Conservation (phyloP, 2,888 invertebrate species). For the Rhingia campestris region DNA sequence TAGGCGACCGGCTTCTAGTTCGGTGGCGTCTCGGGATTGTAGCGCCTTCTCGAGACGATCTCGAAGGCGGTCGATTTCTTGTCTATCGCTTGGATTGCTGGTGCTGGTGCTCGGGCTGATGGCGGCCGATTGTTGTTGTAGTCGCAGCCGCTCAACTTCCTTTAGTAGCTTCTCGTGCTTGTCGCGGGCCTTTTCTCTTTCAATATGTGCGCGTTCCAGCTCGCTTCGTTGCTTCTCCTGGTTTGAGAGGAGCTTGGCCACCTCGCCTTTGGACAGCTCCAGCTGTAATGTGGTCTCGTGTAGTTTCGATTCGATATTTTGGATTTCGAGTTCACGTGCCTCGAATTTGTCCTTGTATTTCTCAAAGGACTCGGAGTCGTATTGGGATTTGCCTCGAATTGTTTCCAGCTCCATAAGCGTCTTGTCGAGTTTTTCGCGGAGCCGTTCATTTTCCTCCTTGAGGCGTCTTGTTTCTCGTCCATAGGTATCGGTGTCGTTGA, state of each 20-base stretch:
- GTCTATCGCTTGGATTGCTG: slow-evolving; percentile 86
- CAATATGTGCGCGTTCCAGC: slow-evolving; percentile 92
- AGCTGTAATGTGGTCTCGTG: slow-evolving; percentile 92
- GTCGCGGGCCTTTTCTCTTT: slow-evolving; percentile 94
- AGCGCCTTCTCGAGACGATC: slow-evolving; percentile 94
- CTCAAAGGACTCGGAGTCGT: slow-evolving; percentile 88
- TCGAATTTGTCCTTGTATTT: slow-evolving; percentile 91
- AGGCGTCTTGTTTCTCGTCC: slow-evolving; percentile 91
- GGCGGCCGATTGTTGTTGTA: slow-evolving; percentile 83
- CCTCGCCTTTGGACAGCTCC: slow-evolving; percentile 91
- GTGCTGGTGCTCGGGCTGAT: slow-evolving; percentile 83
- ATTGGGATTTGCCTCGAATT: slow-evolving; percentile 91
- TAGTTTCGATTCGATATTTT: slow-evolving; percentile 89
- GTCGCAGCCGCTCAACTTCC: slow-evolving; percentile 85
- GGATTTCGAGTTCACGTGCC: slow-evolving; percentile 88
- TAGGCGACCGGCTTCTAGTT: slow-evolving; percentile 92
- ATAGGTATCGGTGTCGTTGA: slow-evolving; percentile 91
- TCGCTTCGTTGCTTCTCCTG: slow-evolving; percentile 92
- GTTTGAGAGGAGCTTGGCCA: slow-evolving; percentile 87
- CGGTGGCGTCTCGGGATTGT: slow-evolving; percentile 89
- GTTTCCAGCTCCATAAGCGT: slow-evolving; percentile 91
- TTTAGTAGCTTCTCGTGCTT: slow-evolving; percentile 91
- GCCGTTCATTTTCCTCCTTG: slow-evolving; percentile 91
- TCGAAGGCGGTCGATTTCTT: slow-evolving; percentile 92
- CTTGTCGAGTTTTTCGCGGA: slow-evolving; percentile 91